These are phyloP conservation scores for Dromaius novaehollandiae DNA, from an alignment of 2,113 vertebrate genomes.

Conservation along the genomic window DNA sequence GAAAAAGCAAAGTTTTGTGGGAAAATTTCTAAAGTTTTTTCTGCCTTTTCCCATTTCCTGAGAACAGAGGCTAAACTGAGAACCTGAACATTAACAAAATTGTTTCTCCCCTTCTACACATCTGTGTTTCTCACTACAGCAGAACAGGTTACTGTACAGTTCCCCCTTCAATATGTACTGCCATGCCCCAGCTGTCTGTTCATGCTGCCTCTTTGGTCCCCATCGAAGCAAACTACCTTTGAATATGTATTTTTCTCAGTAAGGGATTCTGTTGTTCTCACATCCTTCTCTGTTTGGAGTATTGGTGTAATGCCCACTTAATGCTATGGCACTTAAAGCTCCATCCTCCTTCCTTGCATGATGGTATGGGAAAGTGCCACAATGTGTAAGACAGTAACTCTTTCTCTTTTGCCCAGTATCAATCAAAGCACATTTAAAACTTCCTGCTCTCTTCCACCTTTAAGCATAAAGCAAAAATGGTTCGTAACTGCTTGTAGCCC, in stretches of 20 bases:
- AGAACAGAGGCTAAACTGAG: neutral
- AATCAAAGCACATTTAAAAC: neutral
- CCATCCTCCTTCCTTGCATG: neutral
- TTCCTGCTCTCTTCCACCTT: neutral
- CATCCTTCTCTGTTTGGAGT: neutral
- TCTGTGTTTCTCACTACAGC: fast-evolving
- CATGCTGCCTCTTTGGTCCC: neutral
- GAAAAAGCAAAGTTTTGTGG: neutral
- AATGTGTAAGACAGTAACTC: fast-evolving
- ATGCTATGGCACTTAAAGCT: neutral
- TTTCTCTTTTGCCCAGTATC: neutral
- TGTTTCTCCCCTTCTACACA: neutral
- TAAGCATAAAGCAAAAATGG: neutral
- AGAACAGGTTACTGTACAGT: neutral
- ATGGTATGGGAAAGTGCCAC: neutral
- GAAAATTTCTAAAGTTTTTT: neutral
- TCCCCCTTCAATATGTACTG: neutral
- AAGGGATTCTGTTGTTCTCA: neutral
- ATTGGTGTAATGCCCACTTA: neutral
- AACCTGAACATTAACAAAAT: neutral
- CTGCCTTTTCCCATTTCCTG: neutral
- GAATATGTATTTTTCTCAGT: neutral
- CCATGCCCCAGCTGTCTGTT: neutral
- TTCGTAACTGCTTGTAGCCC: neutral
- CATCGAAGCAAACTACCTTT: neutral